Evolutionary conservation across 2,888 invertebrate species (phyloP).

Genomic region (Scrobipalpa atriplicella): DNA sequence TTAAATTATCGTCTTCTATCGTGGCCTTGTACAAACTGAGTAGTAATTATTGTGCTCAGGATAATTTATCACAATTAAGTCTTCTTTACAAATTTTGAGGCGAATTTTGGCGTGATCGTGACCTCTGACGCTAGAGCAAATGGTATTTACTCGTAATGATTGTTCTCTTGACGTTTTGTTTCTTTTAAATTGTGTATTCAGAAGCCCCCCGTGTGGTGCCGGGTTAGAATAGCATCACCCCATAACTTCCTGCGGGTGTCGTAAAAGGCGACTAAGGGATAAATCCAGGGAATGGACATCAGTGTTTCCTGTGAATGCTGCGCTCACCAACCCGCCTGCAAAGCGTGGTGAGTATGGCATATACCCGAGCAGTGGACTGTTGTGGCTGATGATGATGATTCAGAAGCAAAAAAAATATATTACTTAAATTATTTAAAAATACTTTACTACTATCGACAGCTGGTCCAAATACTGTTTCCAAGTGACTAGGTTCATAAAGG

Average conservation of each 20-base stretch:
- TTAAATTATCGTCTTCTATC: neutral
- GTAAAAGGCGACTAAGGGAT: too few relatives aligned
- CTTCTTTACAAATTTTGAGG: conserved; percentile 55
- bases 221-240: too few relatives aligned
- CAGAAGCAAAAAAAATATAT: neutral
- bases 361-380: too few relatives aligned
- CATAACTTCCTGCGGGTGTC: too few relatives aligned
- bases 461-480: too few relatives aligned
- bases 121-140: conserved; percentile 50
- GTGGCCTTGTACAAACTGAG: conserved; percentile 36
- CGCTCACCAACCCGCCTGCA: too few relatives aligned
- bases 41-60: conserved; percentile 61
- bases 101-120: conserved; percentile 44
- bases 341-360: too few relatives aligned
- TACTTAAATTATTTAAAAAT: conserved; percentile 11
- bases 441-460: neutral
- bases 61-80: conserved; percentile 71
- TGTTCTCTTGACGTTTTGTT: neutral
- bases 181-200: neutral
- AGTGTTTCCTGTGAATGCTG: too few relatives aligned
- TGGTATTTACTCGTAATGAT: conserved; percentile 7
- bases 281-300: too few relatives aligned
- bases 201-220: too few relatives aligned
- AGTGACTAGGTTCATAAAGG: too few relatives aligned
- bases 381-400: too few relatives aligned